Conservation (phyloP, 2,797 vertebrate genomes). For the Gila robusta region DNA sequence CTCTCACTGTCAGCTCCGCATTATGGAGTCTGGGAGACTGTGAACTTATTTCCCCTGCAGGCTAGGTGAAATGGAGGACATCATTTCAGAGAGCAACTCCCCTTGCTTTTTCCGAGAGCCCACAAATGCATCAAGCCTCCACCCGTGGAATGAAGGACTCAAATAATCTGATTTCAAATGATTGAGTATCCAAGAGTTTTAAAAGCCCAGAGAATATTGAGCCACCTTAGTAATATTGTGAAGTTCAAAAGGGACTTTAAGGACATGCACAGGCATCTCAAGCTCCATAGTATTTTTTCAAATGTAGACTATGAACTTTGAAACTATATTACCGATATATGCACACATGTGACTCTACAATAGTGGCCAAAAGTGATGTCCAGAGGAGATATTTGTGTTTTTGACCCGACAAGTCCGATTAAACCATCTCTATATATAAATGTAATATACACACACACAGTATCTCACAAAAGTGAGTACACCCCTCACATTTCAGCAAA, state of each 20-base stretch:
- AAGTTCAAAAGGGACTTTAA: conserved; percentile 23
- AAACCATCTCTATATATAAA: no score
- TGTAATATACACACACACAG: no score
- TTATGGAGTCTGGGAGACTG: conserved; percentile 44
- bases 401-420: not conserved
- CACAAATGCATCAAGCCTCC: conserved; percentile 64
- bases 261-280: conserved; percentile 14
- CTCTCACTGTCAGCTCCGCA: conserved; percentile 49
- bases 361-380: not conserved
- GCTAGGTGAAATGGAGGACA: conserved; percentile 65
- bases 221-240: conserved; percentile 13
- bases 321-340: not conserved
- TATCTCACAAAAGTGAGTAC: no score
- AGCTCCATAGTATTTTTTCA: not conserved
- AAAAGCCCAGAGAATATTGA: conserved; percentile 26
- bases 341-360: not conserved
- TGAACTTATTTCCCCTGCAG: conserved; percentile 53
- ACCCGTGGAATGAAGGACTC: conserved; percentile 58
- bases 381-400: not conserved
- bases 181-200: conserved; percentile 38
- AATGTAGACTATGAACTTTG: not conserved
- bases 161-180: conserved; percentile 67
- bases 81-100: conserved; percentile 64
- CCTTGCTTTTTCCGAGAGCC: conserved; percentile 56
- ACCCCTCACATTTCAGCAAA: no score